These are phyloP conservation scores for Patella depressa DNA, from an alignment of 2,888 invertebrate genomes.

Conservation along the genomic window DNA sequence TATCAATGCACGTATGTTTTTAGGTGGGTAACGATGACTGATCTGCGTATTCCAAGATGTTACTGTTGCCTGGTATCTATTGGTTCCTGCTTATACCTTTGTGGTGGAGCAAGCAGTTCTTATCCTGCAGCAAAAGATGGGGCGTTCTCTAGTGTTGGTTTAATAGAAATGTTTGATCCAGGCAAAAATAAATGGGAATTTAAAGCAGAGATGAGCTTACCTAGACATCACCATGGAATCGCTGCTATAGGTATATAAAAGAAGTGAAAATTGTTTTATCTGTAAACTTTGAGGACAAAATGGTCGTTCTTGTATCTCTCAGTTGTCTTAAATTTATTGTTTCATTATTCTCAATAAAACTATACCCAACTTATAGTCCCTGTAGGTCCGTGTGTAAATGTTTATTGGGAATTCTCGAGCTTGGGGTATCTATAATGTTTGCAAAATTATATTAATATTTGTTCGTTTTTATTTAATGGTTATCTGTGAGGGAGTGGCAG, in stretches of 20 bases:
- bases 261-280: too few species aligned
- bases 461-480: too few species aligned
- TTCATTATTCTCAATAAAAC: too few species aligned
- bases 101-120: slow-evolving; percentile 45
- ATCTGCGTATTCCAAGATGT: slow-evolving; percentile 49
- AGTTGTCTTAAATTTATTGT: background rate
- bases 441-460: too few species aligned
- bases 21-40: slow-evolving; percentile 46
- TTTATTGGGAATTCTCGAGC: too few species aligned
- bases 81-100: slow-evolving; percentile 43
- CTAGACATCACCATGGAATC: slow-evolving; percentile 50
- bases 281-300: background rate
- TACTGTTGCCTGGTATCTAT: slow-evolving; percentile 45
- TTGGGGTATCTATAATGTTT: too few species aligned
- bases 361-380: too few species aligned
- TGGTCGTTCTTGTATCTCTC: background rate
- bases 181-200: slow-evolving; percentile 44
- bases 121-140: slow-evolving; percentile 21
- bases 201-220: slow-evolving; percentile 42
- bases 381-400: too few species aligned
- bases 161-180: slow-evolving; percentile 45
- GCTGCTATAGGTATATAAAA: slow-evolving; percentile 46
- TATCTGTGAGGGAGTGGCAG: too few species aligned
- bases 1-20: background rate
- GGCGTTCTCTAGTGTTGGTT: slow-evolving; percentile 39